Conservation (phyloP, 2,797 vertebrate genomes). For the Oryzias sinensis region DNA sequence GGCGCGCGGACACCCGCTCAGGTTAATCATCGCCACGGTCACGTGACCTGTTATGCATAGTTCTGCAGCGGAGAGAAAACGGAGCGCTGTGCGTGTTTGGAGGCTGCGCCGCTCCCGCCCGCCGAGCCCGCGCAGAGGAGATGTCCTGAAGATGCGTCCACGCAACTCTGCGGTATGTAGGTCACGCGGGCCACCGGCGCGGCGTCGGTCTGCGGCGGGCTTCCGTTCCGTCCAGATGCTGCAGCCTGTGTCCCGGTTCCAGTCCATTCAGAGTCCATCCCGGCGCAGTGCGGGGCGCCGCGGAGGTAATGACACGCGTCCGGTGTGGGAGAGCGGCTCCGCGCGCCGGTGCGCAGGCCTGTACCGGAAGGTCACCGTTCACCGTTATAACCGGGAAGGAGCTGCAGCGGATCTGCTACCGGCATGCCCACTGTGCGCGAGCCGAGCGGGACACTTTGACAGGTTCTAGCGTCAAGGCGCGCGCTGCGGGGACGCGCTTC, state of each 20-base stretch:
- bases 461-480: conserved; percentile 29
- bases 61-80: conserved; percentile 10
- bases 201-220: conserved; percentile 20
- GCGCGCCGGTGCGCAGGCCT: conserved; percentile 10
- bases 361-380: conserved; percentile 10
- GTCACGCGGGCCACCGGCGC: conserved; percentile 49
- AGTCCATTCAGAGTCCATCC: conserved; percentile 19
- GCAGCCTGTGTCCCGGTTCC: conserved; percentile 21
- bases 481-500: rapidly evolving
- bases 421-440: conserved; percentile 25
- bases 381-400: not conserved
- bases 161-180: conserved; percentile 50
- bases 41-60: conserved; percentile 18
- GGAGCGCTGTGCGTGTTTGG: conserved; percentile 31
- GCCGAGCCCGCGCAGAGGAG: conserved; percentile 1
- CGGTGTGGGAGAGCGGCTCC: not conserved
- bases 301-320: not conserved
- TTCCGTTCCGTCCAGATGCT: conserved; percentile 11
- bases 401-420: conserved; percentile 6
- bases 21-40: conserved; percentile 12
- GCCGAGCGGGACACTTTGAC: conserved; percentile 16
- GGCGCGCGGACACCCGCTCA: not conserved
- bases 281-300: conserved; percentile 25
- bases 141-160: conserved; percentile 27
- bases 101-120: not conserved